Evolutionary conservation across 2,888 invertebrate genomes (phyloP).

Genomic region (Cheilosia scutellata): DNA sequence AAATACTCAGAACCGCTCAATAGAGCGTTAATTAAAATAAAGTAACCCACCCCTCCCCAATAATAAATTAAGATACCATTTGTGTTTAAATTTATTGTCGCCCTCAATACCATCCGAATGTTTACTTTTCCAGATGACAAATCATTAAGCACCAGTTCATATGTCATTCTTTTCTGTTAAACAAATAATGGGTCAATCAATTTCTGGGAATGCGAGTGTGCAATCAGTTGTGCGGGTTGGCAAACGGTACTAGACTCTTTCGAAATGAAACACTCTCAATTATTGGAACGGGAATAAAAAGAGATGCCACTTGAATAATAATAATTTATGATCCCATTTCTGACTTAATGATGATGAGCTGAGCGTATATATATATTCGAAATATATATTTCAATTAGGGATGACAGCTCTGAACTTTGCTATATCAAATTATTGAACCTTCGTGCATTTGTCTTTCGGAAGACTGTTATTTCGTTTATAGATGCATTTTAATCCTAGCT

Average conservation of each 20-base stretch:
- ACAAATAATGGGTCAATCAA: slow-evolving; percentile 53
- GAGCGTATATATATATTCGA: not conserved
- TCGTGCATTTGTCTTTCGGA: not conserved
- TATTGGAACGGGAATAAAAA: slow-evolving; percentile 17
- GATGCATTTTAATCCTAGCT: not conserved
- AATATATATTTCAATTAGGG: slow-evolving; percentile 10
- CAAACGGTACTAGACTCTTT: slow-evolving; percentile 8
- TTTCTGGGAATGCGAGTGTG: slow-evolving; percentile 18
- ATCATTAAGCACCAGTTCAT: slow-evolving; percentile 35
- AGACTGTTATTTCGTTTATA: not conserved
- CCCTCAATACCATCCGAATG: slow-evolving; percentile 30
- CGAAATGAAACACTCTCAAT: slow-evolving; percentile 4
- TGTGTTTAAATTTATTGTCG: slow-evolving; percentile 39
- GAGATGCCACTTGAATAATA: slow-evolving; percentile 24
- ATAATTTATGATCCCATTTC: slow-evolving; percentile 16
- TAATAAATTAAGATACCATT: slow-evolving; percentile 38
- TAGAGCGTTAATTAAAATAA: not conserved
- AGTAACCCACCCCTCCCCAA: not conserved
- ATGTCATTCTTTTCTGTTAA: slow-evolving; percentile 29
- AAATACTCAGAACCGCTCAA: not conserved
- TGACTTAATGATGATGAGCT: not conserved
- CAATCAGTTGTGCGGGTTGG: slow-evolving; percentile 14
- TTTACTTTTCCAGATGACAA: slow-evolving; percentile 28
- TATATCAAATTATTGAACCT: slow-evolving; percentile 17
- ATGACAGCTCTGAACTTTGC: slow-evolving; percentile 6